Conservation (phyloP, 2,113 vertebrate species). For the Bolborhynchus lineola region DNA sequence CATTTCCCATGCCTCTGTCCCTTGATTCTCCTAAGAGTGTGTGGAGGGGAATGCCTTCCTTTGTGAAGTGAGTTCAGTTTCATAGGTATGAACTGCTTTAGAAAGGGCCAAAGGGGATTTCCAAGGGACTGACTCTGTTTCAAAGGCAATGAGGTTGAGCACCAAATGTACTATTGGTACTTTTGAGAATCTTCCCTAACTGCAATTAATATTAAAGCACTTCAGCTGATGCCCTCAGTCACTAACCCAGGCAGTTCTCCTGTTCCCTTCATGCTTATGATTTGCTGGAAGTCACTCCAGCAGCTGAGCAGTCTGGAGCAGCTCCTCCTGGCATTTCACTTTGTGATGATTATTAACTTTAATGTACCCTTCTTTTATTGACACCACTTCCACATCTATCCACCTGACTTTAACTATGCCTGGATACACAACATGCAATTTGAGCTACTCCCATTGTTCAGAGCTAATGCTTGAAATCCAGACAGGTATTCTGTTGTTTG, state of each 20-base stretch:
- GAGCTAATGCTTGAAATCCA: neutral
- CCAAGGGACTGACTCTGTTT: neutral
- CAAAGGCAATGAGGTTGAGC: neutral
- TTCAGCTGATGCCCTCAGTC: neutral
- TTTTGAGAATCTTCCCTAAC: neutral
- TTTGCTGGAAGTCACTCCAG: neutral
- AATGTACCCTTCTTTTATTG: neutral
- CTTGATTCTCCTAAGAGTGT: neutral
- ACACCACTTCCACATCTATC: neutral
- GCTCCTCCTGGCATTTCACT: neutral
- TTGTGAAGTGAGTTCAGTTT: neutral
- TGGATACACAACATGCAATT: neutral
- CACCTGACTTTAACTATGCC: neutral
- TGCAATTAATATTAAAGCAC: neutral
- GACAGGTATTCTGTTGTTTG: neutral
- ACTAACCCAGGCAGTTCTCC: neutral
- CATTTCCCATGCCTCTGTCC: neutral
- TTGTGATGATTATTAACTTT: neutral
- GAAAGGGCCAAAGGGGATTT: neutral
- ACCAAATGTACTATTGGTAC: accelerated
- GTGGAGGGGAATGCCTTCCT: neutral
- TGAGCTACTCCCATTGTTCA: neutral
- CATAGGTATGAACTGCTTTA: neutral
- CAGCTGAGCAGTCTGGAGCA: neutral
- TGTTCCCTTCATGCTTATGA: neutral